Evolutionary conservation across 2,888 invertebrate species (phyloP), one percentile per base, ranked within the genome.

Genomic region (Agrypnus murinus): DNA sequence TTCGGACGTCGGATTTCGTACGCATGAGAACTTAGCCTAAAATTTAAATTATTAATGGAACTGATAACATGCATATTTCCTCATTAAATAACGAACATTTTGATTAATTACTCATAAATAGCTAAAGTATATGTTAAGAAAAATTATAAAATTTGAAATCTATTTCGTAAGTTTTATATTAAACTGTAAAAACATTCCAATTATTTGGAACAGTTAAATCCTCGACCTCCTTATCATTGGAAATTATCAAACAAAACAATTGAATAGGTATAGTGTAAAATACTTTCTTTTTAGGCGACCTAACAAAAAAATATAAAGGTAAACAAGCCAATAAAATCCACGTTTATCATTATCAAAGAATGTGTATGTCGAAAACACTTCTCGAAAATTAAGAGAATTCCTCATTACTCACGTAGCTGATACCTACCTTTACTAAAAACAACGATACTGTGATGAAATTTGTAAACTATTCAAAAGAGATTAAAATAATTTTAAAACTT

Each of bases 261-360:
- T 25, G 5, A 46, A n/a, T n/a, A n/a, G n/a, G n/a, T n/a, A n/a
- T n/a, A n/a, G n/a, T n/a, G n/a, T n/a, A n/a, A n/a, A n/a, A n/a
- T n/a, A n/a, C n/a, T n/a, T 46, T 17, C 17, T 10, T 12, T 32
- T 31, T 32, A n/a, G 31, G 2, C 8, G 50, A 31, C 31, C 31
- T 32, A 50, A 43, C n/a, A n/a, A n/a, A n/a, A n/a, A n/a, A n/a
- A n/a, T 12, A 6, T 31, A 10, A 31, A 5, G 9, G 55, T 55
- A 55, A 55, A 55, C 55, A 55, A 55, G 36, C 10, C 36, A 36
- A 34, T 55, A 55, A 55, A 55, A 53, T 32, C 25, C 32, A 53
- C 4, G n/a, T n/a, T n/a, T n/a, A n/a, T n/a, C n/a, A n/a, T 25
- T 48, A 48, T 19, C 12, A 25, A 25, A 25, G 25, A 25, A 25